phyloP scores from a whole-genome alignment of 2,113 vertebrate species.

The Sakesphorus luctuosus region DNA sequence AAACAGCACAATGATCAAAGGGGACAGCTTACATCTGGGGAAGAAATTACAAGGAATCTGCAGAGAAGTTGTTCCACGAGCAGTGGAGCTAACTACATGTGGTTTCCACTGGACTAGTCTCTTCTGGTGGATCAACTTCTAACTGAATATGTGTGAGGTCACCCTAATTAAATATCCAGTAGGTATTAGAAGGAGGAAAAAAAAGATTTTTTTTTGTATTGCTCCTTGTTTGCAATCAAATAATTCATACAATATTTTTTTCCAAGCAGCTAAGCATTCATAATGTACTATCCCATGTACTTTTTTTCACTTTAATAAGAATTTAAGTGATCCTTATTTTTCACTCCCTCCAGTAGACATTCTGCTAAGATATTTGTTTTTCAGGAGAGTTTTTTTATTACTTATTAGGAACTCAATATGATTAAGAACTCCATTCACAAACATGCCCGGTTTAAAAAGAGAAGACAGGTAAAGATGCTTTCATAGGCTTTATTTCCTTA shows the following conservation, averaged over 20 bases:
- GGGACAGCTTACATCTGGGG: neutral
- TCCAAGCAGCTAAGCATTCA: neutral
- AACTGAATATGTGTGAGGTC: neutral
- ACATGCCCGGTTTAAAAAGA: neutral
- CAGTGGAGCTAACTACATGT: neutral
- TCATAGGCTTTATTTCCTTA: neutral
- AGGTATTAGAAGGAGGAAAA: neutral
- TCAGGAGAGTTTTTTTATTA: neutral
- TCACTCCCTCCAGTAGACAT: neutral
- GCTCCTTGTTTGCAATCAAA: neutral
- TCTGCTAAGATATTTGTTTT: neutral
- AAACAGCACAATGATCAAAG: neutral
- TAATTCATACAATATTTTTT: neutral
- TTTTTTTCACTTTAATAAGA: neutral
- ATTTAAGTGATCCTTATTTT: neutral
- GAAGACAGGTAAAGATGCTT: neutral
- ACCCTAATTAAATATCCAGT: neutral
- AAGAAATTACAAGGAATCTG: neutral
- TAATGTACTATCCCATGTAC: neutral
- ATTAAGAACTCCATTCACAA: neutral
- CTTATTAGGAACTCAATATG: neutral
- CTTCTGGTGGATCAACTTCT: neutral
- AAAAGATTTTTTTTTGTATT: neutral
- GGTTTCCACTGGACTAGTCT: neutral
- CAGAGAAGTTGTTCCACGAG: neutral